A percentile compares a stretch with the other conserved stretches of the same genome.
Evolutionary conservation across 2,113 vertebrate genomes (phyloP).

Genomic region (Stegostoma tigrinum): DNA sequence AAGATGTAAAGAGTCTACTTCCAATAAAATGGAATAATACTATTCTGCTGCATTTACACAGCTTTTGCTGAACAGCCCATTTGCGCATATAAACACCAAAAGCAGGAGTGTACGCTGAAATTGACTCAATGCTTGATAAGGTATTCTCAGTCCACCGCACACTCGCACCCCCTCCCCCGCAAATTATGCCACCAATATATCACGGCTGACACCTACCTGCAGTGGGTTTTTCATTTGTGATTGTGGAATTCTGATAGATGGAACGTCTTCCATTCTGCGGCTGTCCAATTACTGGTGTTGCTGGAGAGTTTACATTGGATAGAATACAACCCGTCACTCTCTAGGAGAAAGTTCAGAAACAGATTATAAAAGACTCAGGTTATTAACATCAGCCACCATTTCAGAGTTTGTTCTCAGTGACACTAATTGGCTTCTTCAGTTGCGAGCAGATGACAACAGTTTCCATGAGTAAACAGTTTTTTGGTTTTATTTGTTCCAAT

Average conservation of each 20-base stretch:
- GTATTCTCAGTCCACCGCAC: background rate
- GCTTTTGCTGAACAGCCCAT: background rate
- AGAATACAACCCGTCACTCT: slow-evolving; percentile 97
- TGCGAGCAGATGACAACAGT: background rate
- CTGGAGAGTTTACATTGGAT: slow-evolving; percentile 93
- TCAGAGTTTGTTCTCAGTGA: background rate
- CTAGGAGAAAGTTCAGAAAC: slow-evolving; percentile 50
- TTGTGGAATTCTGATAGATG: slow-evolving; percentile 82
- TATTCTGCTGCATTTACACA: background rate
- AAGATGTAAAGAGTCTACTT: background rate
- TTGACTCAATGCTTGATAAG: background rate
- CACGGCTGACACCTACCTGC: slow-evolving; percentile 59
- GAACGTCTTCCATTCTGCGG: slow-evolving; percentile 76
- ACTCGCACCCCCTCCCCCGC: too few species aligned
- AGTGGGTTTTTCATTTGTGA: slow-evolving; percentile 69
- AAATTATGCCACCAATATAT: background rate
- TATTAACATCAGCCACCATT: background rate
- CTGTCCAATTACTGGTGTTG: slow-evolving; percentile 86
- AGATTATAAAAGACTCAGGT: background rate
- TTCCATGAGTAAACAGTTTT: background rate
- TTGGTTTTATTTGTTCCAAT: slow-evolving; percentile 21
- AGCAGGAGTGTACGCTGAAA: background rate
- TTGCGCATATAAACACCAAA: background rate
- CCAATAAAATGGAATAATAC: background rate
- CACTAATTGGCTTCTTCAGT: background rate